Conservation (phyloP, 2,113 vertebrate genomes). For the Vulpes vulpes region DNA sequence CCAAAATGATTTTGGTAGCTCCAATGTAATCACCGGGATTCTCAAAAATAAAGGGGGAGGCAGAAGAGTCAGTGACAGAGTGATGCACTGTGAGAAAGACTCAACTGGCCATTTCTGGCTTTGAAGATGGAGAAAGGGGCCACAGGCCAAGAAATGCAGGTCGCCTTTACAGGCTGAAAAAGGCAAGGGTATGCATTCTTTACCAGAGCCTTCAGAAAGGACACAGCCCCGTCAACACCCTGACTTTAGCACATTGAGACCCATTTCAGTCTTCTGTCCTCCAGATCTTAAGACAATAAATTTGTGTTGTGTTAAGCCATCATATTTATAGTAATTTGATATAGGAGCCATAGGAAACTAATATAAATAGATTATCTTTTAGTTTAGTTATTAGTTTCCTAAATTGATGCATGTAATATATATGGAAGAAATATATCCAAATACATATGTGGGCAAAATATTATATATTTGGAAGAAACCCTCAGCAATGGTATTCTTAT, state of each 20-base stretch:
- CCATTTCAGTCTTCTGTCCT: not conserved
- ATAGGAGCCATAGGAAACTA: not conserved
- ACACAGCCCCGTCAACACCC: not conserved
- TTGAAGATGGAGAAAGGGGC: not conserved
- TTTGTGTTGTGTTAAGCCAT: not conserved
- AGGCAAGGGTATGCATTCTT: not conserved
- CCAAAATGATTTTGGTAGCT: not conserved
- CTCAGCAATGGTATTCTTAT: not conserved
- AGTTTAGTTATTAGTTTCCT: not conserved
- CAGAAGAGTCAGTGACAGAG: not conserved
- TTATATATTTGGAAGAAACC: not conserved
- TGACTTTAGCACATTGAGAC: not conserved
- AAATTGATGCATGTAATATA: not conserved
- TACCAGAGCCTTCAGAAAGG: not conserved
- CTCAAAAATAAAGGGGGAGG: not conserved
- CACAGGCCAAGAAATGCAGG: not conserved
- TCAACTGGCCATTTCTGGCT: not conserved
- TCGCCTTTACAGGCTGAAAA: not conserved
- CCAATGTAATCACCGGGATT: not conserved
- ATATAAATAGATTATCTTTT: not conserved
- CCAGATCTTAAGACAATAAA: not conserved
- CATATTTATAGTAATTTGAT: not conserved
- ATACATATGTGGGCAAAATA: not conserved
- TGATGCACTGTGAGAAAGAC: not conserved
- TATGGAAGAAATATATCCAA: not conserved